These are phyloP conservation scores for Tetragnatha versicolor DNA, from an alignment of 1,140 invertebrate genomes.

Conservation along the genomic window DNA sequence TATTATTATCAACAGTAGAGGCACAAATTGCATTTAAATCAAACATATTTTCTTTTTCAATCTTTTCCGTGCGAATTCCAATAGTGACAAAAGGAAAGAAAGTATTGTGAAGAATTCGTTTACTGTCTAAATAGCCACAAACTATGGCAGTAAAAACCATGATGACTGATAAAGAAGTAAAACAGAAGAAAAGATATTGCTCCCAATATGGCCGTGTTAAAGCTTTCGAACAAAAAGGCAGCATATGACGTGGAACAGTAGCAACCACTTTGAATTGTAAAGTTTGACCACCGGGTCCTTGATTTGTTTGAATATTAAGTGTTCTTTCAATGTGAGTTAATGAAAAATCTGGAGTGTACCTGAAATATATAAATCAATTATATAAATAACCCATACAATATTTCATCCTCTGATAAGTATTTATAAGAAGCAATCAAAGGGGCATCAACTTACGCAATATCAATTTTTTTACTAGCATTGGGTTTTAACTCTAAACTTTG, in stretches of 20 bases:
- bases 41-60: slow-evolving; percentile 51
- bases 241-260: slow-evolving; percentile 78
- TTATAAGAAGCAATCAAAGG: not conserved
- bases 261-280: slow-evolving; percentile 80
- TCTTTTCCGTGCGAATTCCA: slow-evolving; percentile 32
- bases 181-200: slow-evolving; percentile 74
- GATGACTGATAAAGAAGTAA: slow-evolving; percentile 71
- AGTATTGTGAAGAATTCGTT: slow-evolving; percentile 72
- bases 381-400: not conserved
- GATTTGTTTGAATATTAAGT: slow-evolving; percentile 68
- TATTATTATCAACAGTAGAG: slow-evolving; percentile 4
- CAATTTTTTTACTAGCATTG: slow-evolving; percentile 83
- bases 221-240: slow-evolving; percentile 76
- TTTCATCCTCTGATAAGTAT: not conserved
- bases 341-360: slow-evolving; percentile 92
- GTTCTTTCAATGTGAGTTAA: slow-evolving; percentile 77
- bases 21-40: slow-evolving; percentile 50
- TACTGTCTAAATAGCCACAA: slow-evolving; percentile 77
- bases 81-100: slow-evolving; percentile 61
- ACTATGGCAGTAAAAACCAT: slow-evolving; percentile 74
- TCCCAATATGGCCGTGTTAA: slow-evolving; percentile 84
- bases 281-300: slow-evolving; percentile 45
- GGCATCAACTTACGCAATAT: slow-evolving; percentile 73
- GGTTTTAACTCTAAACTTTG: slow-evolving; percentile 79
- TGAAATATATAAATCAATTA: slow-evolving; percentile 61